A percentile compares a stretch with the other conserved stretches of the same genome.
Evolutionary conservation across 1,140 invertebrate species (phyloP).

Genomic region (Oncopodura yosiiana): DNA sequence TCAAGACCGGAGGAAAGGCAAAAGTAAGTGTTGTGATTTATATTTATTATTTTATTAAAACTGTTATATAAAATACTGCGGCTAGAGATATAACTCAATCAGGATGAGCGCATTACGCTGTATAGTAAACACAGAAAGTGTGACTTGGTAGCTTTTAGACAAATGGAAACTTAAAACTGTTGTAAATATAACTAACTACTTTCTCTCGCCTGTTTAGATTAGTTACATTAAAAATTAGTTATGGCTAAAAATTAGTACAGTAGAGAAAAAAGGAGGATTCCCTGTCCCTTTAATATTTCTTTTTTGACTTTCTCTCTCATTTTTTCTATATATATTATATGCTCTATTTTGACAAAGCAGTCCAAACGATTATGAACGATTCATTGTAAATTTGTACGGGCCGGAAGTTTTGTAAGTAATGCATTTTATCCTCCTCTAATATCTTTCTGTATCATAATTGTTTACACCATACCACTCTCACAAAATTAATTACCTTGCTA

Average conservation of each 20-base stretch:
- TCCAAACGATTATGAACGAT: conserved; percentile 38
- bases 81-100: too few species aligned
- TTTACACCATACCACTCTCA: too few species aligned
- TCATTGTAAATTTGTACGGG: conserved; percentile 41
- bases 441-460: too few species aligned
- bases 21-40: conserved; percentile 57
- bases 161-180: too few species aligned
- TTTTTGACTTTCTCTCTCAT: conserved; percentile 2
- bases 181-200: too few species aligned
- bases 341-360: conserved; percentile 10
- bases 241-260: too few species aligned
- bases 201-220: too few species aligned
- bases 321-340: background rate
- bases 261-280: conserved; percentile 12
- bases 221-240: too few species aligned
- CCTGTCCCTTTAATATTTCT: background rate
- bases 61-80: background rate
- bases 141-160: too few species aligned
- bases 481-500: too few species aligned
- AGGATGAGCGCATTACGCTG: too few species aligned
- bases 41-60: background rate
- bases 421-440: background rate
- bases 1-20: conserved; percentile 59
- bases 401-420: conserved; percentile 39
- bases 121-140: too few species aligned